Base-by-base conservation (phyloP, 2,888 invertebrate species). In the Agriopis aurantiaria region DNA sequence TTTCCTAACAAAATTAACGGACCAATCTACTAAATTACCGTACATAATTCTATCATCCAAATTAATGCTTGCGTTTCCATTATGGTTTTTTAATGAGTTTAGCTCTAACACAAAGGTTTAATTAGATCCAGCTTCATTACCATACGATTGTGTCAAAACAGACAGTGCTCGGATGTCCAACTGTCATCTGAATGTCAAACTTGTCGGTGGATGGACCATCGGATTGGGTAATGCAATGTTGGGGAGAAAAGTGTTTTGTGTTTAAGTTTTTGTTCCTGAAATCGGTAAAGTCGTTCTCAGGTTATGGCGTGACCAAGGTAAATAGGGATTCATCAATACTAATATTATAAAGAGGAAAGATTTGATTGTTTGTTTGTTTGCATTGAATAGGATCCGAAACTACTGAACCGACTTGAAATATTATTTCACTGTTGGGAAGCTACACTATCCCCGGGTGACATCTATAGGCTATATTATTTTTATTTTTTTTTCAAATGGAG, bases 151-250 rank as follows among this genome's bases (percentile, higher is more conserved):
- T 89, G 91, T 92, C 92, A 91, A 88, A 92, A 91, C 88, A 90
- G 82, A 81, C 80, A 77, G 80, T 75, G 76, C 80, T 69, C 76
- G 78, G 84, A 81, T 82, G 83, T 82, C 76, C 77, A 69, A 82
- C 87, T 91, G 92, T 92, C 92, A 90, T 84, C 89, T 85, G 80
- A 86, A 85, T 88, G 91, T 91, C 91, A 89, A 81, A 88, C 84
- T 86, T 88, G 88, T 88, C 85, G 78, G 49, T 49, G 68, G 63
- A 71, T 68, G 73, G 71, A 57, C 61, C 77, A 72, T 72, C 75
- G 80, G 82, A 78, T 83, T 85, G 80, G 78, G 78, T 79, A 76
- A 80, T 70, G 87, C 87, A 89, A 83, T 80, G 80, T 61, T 74
- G 74, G 12, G 73, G 3, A 52, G 70, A 76, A 60, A 83, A 77